phyloP scores from a whole-genome alignment of 2,888 invertebrate genomes.

The Lithosia quadra region DNA sequence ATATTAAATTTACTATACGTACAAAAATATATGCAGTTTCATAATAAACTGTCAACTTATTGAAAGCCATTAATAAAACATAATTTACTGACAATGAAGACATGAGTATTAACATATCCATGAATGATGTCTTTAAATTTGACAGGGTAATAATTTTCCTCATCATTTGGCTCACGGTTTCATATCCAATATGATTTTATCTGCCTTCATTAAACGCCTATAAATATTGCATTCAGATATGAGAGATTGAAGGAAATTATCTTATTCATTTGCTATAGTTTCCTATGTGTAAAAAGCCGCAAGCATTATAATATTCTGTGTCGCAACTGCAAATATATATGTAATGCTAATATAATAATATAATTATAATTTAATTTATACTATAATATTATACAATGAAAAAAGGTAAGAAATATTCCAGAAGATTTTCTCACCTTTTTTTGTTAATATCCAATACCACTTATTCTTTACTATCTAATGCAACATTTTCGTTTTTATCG shows the following conservation, averaged over 20 bases:
- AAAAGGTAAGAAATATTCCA: not conserved
- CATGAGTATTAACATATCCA: not conserved
- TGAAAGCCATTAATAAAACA: no score
- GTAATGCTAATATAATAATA: not conserved
- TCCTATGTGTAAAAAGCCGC: not conserved
- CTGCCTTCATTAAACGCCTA: not conserved
- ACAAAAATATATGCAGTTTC: no score
- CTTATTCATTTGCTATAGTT: not conserved
- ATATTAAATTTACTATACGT: no score
- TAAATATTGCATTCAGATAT: not conserved
- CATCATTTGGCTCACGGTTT: not conserved
- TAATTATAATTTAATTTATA: not conserved
- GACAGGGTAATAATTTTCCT: not conserved
- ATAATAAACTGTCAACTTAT: no score
- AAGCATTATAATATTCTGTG: not conserved
- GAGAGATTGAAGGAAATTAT: not conserved
- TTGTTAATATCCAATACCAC: no score
- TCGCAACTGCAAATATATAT: not conserved
- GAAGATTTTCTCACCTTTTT: not conserved
- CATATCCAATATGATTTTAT: not conserved
- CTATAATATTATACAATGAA: not conserved
- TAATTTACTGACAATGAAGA: not conserved
- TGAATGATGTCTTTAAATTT: not conserved
- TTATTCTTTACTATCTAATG: no score
- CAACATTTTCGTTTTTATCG: not conserved